phyloP scores from a whole-genome alignment of 1,140 invertebrate species.

The Solenopsis invicta region DNA sequence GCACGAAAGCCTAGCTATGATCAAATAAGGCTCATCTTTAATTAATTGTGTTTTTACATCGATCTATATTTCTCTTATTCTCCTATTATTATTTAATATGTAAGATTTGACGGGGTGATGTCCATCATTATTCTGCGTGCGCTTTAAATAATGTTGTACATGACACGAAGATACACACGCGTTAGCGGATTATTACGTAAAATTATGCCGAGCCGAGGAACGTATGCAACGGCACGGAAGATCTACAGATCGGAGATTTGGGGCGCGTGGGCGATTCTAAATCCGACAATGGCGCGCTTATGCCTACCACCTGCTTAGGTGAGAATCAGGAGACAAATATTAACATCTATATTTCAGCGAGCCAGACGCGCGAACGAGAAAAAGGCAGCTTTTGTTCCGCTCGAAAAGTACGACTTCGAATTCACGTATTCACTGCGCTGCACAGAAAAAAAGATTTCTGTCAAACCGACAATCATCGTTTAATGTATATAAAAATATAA shows the following conservation, averaged over 20 bases:
- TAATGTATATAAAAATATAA: too few species aligned
- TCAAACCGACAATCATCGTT: too few species aligned
- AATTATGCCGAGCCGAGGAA: conserved; percentile 71
- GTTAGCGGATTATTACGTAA: conserved; percentile 55
- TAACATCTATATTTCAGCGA: conserved; percentile 61
- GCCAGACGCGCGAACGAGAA: background rate
- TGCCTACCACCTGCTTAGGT: conserved; percentile 71
- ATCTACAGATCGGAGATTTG: conserved; percentile 67
- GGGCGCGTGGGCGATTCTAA: conserved; percentile 72
- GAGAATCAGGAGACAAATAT: conserved; percentile 74
- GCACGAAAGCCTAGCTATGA: too few species aligned
- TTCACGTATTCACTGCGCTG: background rate
- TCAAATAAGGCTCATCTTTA: too few species aligned
- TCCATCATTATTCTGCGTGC: background rate
- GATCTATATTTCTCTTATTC: too few species aligned
- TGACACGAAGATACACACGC: background rate
- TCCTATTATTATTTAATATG: too few species aligned
- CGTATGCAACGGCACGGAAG: conserved; percentile 71
- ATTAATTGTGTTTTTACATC: too few species aligned
- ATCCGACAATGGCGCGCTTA: conserved; percentile 69
- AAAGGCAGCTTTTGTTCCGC: conserved; percentile 45
- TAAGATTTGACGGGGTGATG: background rate
- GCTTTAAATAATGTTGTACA: conserved; percentile 23
- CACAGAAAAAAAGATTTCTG: too few species aligned
- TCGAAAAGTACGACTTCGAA: background rate